Percentiles rank a stretch among this genome's conserved stretches.
Conservation (phyloP, 2,113 vertebrate species). For the Anoura caudifer region DNA sequence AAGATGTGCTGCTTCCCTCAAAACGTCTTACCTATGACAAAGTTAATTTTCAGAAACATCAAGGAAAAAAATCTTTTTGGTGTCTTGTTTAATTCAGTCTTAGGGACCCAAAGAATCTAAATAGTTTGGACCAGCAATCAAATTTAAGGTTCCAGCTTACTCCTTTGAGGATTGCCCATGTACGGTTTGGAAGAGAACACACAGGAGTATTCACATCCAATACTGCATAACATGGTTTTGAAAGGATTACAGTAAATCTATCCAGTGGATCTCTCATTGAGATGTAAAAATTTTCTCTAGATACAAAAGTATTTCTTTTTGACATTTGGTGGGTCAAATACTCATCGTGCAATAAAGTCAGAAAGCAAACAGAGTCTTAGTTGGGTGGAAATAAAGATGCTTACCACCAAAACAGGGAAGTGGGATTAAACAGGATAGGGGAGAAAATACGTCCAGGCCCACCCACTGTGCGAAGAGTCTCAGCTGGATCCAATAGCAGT, state of each 20-base stretch:
- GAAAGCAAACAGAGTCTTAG: constrained; percentile 30
- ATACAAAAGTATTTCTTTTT: constrained; percentile 4
- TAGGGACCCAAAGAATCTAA: background rate
- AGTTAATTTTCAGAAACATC: background rate
- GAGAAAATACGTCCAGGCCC: constrained; percentile 54
- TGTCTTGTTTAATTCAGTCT: background rate
- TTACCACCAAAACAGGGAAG: constrained; percentile 9
- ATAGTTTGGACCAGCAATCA: background rate
- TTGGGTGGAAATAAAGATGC: constrained; percentile 48
- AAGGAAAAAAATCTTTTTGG: background rate
- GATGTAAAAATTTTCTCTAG: constrained; percentile 20
- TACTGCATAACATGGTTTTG: background rate
- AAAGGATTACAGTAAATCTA: constrained; percentile 40
- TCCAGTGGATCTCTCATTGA: background rate
- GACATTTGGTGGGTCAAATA: background rate
- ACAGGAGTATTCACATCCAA: constrained; percentile 16
- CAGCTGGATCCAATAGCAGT: constrained; percentile 60
- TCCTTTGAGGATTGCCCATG: background rate
- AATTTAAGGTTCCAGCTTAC: background rate
- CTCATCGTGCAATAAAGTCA: constrained; percentile 42
- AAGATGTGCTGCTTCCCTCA: background rate
- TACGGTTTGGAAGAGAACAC: constrained; percentile 31
- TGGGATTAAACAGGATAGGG: constrained; percentile 12
- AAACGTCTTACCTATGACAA: background rate
- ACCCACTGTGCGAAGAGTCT: constrained; percentile 59